These are phyloP conservation scores for Amphimallon solstitiale DNA, from an alignment of 2,888 invertebrate species.

Conservation along the genomic window DNA sequence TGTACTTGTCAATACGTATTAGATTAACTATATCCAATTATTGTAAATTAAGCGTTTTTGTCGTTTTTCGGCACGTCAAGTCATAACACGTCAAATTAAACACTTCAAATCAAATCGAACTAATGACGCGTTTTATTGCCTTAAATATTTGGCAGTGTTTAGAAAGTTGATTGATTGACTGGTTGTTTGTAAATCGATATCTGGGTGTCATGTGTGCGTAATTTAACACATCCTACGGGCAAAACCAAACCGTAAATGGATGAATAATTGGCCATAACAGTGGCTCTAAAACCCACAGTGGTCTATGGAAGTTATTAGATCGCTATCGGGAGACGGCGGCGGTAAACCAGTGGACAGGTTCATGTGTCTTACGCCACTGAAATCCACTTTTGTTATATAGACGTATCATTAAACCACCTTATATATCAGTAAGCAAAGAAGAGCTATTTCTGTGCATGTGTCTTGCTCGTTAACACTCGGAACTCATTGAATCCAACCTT, in stretches of 20 bases:
- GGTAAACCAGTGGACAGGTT: slow-evolving; percentile 38
- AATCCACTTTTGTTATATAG: slow-evolving; percentile 38
- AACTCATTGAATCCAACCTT: slow-evolving; percentile 22
- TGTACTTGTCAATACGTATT: too few species aligned
- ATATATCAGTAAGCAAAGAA: slow-evolving; percentile 31
- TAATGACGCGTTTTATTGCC: slow-evolving; percentile 36
- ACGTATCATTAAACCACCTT: slow-evolving; percentile 36
- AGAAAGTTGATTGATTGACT: slow-evolving; percentile 50
- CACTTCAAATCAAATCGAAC: slow-evolving; percentile 12
- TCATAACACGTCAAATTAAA: slow-evolving; percentile 24
- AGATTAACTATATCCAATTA: too few species aligned
- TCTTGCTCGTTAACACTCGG: slow-evolving; percentile 37
- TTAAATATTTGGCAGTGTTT: slow-evolving; percentile 47
- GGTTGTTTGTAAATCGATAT: slow-evolving; percentile 49
- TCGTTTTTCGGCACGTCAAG: neutral
- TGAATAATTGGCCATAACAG: slow-evolving; percentile 50
- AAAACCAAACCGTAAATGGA: slow-evolving; percentile 49
- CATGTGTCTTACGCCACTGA: slow-evolving; percentile 40
- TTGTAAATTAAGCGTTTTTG: slow-evolving; percentile 11
- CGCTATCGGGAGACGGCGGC: slow-evolving; percentile 43
- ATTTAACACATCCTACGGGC: slow-evolving; percentile 51
- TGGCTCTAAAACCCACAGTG: slow-evolving; percentile 47
- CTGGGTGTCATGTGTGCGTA: slow-evolving; percentile 48
- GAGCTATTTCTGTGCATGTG: slow-evolving; percentile 39
- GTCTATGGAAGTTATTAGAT: slow-evolving; percentile 47